Evolutionary conservation across 2,113 vertebrate species (phyloP), one percentile per base, ranked within the genome.

Genomic region (Thamnophis sirtalis): DNA sequence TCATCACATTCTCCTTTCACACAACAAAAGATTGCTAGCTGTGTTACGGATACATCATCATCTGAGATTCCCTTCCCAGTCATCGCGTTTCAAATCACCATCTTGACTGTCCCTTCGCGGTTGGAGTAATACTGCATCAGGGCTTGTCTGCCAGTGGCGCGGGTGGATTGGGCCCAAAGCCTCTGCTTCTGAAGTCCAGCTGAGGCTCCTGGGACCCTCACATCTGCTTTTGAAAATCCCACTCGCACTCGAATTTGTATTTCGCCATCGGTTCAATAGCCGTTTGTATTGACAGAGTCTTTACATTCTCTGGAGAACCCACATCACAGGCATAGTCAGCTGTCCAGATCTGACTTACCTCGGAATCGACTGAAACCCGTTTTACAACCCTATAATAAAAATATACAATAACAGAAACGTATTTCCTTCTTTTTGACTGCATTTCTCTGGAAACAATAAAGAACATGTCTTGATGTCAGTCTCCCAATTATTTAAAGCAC

Each of bases 1-100:
- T 96, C 91, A 97, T 94, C 96, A 97, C 96, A 96, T 91, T 94
- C 95, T 94, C 95, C 95, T 96, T 96, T 96, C 93, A 96, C 96
- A 97, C 96, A 95, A 95, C 94, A 94, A 87, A 97, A 93, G 92
- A 89, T 56, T 96, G 95, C 95, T 96, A 96, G 95, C 94, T 96
- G 96, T 96, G 94, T 91, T 94, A 94, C 93, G 95, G 93, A 96
- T 94, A 96, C 95, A 95, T 94, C 95, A 90, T 93, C 55, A 95
- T 95, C 95, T 91, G 92, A 92, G 90, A 92, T 95, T 95, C 96
- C 92, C 94, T 91, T 88, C 92, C 24, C 48, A 93, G 93, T 94
- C 94, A 93, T 94, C 96, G 95, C 92, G 95, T 94, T 90, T 60
- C 87, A 92, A 93, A 84, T 93, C 94, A 92, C 93, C 88, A 63